Conservation (phyloP, 2,113 vertebrate species). For the Platysternon megacephalum region DNA sequence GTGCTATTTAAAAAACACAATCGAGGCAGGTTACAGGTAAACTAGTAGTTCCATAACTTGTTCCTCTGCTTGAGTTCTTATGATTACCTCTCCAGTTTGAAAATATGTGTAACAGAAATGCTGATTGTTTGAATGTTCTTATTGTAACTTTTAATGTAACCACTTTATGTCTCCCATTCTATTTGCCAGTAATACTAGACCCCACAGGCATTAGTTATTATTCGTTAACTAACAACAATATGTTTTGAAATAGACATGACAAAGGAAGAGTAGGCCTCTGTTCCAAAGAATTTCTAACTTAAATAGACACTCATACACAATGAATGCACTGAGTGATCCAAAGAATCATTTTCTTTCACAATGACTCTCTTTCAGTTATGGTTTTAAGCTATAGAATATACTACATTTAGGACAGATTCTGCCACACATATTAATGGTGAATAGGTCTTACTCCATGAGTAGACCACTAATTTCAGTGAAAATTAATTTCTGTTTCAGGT, state of each 20-base stretch:
- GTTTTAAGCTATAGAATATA: accelerated
- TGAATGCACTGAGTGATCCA: not conserved
- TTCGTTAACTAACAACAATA: not conserved
- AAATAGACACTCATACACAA: not conserved
- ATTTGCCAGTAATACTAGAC: not conserved
- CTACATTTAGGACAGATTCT: not conserved
- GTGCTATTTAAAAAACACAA: constrained; percentile 17
- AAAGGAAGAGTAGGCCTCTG: not conserved
- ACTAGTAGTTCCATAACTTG: not conserved
- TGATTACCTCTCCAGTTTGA: not conserved
- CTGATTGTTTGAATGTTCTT: not conserved
- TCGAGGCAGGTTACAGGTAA: not conserved
- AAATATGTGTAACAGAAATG: not conserved
- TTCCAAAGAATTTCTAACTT: not conserved
- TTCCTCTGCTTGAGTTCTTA: constrained; percentile 13
- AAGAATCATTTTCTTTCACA: not conserved
- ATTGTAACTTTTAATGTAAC: not conserved
- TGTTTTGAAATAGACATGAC: not conserved
- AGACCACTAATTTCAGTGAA: not conserved
- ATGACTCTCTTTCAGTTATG: not conserved
- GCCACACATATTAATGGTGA: accelerated
- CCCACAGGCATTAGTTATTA: not conserved
- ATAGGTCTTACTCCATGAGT: not conserved
- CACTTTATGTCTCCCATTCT: not conserved
- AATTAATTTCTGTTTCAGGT: not conserved